Base-by-base conservation (phyloP, 2,113 vertebrate species). In the Colinus virginianus region DNA sequence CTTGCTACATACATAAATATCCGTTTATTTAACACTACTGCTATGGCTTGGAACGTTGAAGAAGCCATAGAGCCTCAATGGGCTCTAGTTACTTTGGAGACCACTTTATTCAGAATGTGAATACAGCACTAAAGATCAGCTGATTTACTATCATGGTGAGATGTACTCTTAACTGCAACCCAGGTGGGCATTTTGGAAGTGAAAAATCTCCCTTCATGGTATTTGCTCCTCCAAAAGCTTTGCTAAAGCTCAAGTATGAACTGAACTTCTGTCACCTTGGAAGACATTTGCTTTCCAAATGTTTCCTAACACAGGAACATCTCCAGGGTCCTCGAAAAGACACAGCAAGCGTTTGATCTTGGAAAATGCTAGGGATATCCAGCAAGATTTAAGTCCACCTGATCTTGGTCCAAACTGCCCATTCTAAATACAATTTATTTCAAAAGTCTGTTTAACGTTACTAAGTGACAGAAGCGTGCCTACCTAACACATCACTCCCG, bases 31-130 rank as follows among this genome's bases (percentile, higher is more conserved):
- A 49, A 8, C 7, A 7, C 16, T 61, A 23, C 64, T 64, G 43
- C 26, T 78, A 61, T 8, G 53, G 38, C 83, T 5, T 72, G 12
- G 69, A 90, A 28, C 1, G 2, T 23, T 56, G 19, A 12, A 40
- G 40, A 40, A 40, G 40, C 40, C 11, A 12, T 40, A 40, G 11
- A 40, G 40, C 40, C 40, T 40, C 40, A 40, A 40, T 40, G 40
- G 71, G 10, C 34, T 85, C 14, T 36, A 71, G 45, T 13, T 59
- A 20, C 15, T 66, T 14, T 12, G 36, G 49, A 62, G 34, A 77
- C n/a, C 30, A 18, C 14, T 71, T 76, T 8, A 17, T n/a, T 55
- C 43, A 40, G 18, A 7, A 21, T 0, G 0, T 3, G 4, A 63
- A 79, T 2, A 25, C 0, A 13, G 28, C 55, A 42, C 46, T 40